Evolutionary conservation across 2,113 vertebrate species (phyloP), one percentile per base, ranked within the genome.

Genomic region (Phocoena sinus): DNA sequence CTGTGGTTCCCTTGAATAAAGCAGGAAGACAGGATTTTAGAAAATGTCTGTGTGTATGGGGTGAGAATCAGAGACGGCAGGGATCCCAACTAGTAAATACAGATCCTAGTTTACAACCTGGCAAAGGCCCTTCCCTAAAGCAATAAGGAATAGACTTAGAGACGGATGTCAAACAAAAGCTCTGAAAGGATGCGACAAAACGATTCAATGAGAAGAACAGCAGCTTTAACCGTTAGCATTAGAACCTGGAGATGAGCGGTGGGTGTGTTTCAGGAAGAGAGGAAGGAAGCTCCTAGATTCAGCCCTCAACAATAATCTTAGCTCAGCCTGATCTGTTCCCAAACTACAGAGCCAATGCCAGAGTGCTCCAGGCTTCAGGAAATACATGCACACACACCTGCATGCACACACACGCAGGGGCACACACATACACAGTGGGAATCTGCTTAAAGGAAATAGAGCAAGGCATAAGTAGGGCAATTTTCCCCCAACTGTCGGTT

Each of bases 331-430:
- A 31, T 71, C 26, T 38, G 50, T 4, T 12, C 31, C 47, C 60
- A 62, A 17, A 20, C 77, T 83, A 33, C 68, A 47, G n/a, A 73
- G 74, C 56, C 83, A 92, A 60, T 7, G 68, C 36, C 44, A 67
- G 68, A 28, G 68, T 21, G 23, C 36, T 47, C 26, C 70, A 31
- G 36, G 31, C 63, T 68, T 47, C 36, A 74, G 6, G 20, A 83
- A 50, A 38, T 33, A 31, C 41, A 18, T 8, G 28, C 56, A 74
- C 14, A 21, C 15, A 17, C 2, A 28, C 15, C 47, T 25, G 20
- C 6, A 31, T 14, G 2, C 2, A 12, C 14, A 63, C 0, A 41
- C 9, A 4, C 2, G 0, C n/a, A 33, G 21, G 36, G 5, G 44
- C 20, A 17, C 8, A n/a, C 20, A 21, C 4, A 25, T 8, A 47